Percentiles rank a stretch among this genome's conserved stretches.
These are phyloP conservation scores for Microplitis manilae DNA, from an alignment of 2,888 invertebrate genomes.

Conservation along the genomic window DNA sequence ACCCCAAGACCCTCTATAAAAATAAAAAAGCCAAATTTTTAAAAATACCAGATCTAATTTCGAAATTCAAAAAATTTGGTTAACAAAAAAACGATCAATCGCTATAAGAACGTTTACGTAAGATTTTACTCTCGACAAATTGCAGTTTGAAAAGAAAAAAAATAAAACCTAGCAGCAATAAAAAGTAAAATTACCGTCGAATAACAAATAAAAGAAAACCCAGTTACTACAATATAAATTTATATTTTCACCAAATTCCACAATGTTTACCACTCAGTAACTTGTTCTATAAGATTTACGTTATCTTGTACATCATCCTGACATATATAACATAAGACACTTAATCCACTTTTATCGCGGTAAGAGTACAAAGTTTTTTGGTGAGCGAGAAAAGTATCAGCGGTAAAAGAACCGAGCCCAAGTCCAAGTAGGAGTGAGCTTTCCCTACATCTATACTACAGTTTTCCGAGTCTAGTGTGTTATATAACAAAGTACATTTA, in stretches of 20 bases:
- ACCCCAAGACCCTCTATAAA: no score
- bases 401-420: not conserved
- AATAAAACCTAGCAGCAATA: not conserved
- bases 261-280: not conserved
- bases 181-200: not conserved
- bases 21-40: no score
- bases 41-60: no score
- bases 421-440: not conserved
- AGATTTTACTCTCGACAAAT: no score
- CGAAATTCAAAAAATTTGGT: no score
- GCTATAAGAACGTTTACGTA: no score
- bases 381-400: not conserved
- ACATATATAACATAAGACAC: slow-evolving; percentile 10
- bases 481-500: slow-evolving; percentile 19
- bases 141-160: not conserved
- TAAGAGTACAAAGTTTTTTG: slow-evolving; percentile 15
- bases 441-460: not conserved
- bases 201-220: not conserved
- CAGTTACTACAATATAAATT: not conserved
- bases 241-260: not conserved
- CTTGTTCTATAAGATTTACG: not conserved
- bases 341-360: slow-evolving; percentile 11
- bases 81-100: no score
- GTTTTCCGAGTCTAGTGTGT: not conserved
- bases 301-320: not conserved